Percentiles rank a stretch among this genome's conserved stretches.
These are phyloP conservation scores for Xiphias gladius DNA, from an alignment of 2,113 vertebrate species.

Conservation along the genomic window DNA sequence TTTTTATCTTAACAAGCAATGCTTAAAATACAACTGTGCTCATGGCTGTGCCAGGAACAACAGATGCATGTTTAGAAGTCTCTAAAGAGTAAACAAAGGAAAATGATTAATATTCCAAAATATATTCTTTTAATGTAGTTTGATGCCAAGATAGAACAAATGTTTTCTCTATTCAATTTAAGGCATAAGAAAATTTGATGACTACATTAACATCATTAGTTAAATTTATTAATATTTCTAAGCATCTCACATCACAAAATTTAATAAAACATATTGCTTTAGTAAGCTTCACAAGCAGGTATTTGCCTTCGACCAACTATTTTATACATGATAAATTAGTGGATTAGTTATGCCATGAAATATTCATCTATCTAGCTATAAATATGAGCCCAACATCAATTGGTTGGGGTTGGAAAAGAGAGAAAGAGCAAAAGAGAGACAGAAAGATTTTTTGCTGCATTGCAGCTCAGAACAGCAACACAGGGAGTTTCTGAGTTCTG, in stretches of 20 bases:
- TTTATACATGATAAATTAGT: background rate
- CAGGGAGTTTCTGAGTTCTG: conserved; percentile 32
- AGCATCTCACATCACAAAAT: background rate
- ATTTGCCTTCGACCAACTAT: background rate
- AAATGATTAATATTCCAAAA: background rate
- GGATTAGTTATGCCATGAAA: conserved; percentile 19
- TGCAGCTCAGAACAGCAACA: conserved; percentile 64
- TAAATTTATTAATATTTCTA: background rate
- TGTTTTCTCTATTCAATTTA: too few species aligned
- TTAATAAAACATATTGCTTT: background rate
- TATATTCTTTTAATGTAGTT: background rate
- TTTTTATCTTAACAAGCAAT: conserved; percentile 5
- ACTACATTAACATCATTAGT: background rate
- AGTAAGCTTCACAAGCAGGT: background rate
- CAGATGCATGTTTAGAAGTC: background rate
- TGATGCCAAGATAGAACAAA: conserved; percentile 6
- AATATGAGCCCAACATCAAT: conserved; percentile 20
- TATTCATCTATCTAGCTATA: conserved; percentile 25
- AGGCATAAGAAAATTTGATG: background rate
- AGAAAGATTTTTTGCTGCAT: conserved; percentile 63
- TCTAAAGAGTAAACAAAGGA: background rate
- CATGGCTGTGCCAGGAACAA: background rate
- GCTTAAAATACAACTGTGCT: background rate
- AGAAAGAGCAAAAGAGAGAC: conserved; percentile 20
- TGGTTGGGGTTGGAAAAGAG: conserved; percentile 26